phyloP scores from a whole-genome alignment of 2,888 invertebrate species.

The Cheilosia scutellata region DNA sequence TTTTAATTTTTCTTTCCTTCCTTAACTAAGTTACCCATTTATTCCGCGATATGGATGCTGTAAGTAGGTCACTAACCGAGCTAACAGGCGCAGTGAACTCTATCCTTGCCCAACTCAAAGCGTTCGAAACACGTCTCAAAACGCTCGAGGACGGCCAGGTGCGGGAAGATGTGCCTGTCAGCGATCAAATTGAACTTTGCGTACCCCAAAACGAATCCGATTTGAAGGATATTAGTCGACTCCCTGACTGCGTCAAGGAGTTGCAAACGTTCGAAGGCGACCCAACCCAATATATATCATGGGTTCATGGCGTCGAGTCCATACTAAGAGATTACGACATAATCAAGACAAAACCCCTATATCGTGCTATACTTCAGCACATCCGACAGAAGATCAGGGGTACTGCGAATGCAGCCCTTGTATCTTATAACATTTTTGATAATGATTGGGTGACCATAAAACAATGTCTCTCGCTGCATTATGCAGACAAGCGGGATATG shows the following conservation, averaged over 20 bases:
- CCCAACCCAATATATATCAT: not conserved
- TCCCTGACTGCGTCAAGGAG: not conserved
- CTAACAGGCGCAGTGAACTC: not conserved
- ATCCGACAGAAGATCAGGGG: not conserved
- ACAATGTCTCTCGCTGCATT: constrained; percentile 57
- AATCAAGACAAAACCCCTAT: not conserved
- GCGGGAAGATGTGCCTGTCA: not conserved
- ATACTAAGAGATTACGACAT: not conserved
- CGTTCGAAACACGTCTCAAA: not conserved
- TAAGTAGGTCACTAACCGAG: not conserved
- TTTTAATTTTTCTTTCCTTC: too few species aligned
- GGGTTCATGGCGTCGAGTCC: not conserved
- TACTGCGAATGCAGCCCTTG: not conserved
- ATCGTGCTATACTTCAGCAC: not conserved
- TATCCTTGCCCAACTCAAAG: not conserved
- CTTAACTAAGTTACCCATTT: too few species aligned
- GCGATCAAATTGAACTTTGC: not conserved
- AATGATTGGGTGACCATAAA: not conserved
- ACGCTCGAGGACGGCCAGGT: not conserved
- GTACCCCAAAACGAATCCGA: not conserved
- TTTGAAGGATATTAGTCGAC: not conserved
- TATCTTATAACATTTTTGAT: not conserved
- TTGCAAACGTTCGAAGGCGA: too few species aligned
- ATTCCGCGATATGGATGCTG: not conserved
- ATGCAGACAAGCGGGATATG: constrained; percentile 74